Conservation (phyloP, 2,113 vertebrate species). For the Canis aureus region DNA sequence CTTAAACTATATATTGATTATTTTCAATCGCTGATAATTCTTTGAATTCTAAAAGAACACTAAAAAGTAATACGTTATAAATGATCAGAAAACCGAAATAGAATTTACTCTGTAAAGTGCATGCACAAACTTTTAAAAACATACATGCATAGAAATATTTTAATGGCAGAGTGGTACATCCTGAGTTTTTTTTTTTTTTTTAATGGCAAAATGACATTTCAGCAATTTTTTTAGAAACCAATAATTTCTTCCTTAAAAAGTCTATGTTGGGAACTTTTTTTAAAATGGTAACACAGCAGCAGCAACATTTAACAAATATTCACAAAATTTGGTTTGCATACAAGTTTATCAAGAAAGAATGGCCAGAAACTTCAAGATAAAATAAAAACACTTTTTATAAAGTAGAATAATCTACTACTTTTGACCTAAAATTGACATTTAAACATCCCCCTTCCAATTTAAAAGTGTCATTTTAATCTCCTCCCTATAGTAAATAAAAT, state of each 20-base stretch:
- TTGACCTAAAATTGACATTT: constrained; percentile 30
- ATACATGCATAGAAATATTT: constrained; percentile 49
- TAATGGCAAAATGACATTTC: constrained; percentile 41
- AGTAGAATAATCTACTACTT: constrained; percentile 50
- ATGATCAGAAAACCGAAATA: constrained; percentile 57
- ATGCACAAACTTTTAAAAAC: constrained; percentile 39
- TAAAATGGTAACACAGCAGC: constrained; percentile 25
- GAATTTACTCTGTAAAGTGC: constrained; percentile 34
- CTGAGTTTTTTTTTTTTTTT: constrained; percentile 58
- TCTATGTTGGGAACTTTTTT: constrained; percentile 49
- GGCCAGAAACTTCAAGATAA: constrained; percentile 21
- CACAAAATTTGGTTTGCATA: constrained; percentile 39
- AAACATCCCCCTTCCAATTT: constrained; percentile 37
- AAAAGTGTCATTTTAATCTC: constrained; percentile 48
- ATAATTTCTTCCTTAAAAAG: background rate
- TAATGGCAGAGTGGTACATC: constrained; percentile 67
- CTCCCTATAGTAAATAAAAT: constrained; percentile 54
- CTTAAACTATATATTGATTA: constrained; percentile 34
- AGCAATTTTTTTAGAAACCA: background rate
- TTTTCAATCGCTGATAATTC: constrained; percentile 37
- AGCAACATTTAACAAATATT: constrained; percentile 30
- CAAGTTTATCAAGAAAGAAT: constrained; percentile 47
- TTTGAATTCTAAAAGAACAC: constrained; percentile 62
- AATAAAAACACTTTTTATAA: background rate
- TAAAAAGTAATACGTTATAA: constrained; percentile 31